Evolutionary conservation across 2,888 invertebrate genomes (phyloP).

Genomic region (Lacanobia wlatinum): DNA sequence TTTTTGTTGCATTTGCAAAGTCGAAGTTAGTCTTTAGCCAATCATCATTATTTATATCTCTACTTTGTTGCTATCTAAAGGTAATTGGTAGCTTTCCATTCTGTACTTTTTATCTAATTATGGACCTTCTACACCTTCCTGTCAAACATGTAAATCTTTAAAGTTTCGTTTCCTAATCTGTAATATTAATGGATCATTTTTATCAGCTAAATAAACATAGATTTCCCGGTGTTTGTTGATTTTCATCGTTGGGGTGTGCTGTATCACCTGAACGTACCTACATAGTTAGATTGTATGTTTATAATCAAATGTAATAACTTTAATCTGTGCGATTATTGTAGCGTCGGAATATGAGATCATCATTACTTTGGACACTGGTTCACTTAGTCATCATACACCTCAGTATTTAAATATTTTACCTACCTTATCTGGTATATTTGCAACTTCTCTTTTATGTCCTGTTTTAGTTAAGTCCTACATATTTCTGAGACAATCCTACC

Average conservation of each 20-base stretch:
- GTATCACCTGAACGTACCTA: neutral
- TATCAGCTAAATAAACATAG: constrained; percentile 30
- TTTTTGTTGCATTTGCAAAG: no score
- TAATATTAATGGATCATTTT: constrained; percentile 34
- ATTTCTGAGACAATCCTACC: neutral
- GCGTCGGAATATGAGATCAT: constrained; percentile 30
- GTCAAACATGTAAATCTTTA: constrained; percentile 17
- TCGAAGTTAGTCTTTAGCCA: no score
- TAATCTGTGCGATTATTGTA: constrained; percentile 15
- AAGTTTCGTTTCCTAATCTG: constrained; percentile 20
- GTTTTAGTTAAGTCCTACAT: neutral
- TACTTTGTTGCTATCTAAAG: neutral
- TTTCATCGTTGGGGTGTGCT: constrained; percentile 12
- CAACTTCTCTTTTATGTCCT: neutral
- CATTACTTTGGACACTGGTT: constrained; percentile 10
- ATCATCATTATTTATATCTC: neutral
- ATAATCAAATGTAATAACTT: constrained; percentile 8
- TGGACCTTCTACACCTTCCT: constrained; percentile 17
- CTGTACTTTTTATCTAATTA: neutral
- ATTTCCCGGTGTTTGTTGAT: constrained; percentile 16
- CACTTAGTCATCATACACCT: constrained; percentile 8
- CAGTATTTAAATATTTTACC: neutral
- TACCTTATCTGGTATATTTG: neutral
- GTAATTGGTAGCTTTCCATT: constrained; percentile 7
- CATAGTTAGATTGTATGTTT: neutral